These are phyloP conservation scores for Trichechus manatus DNA, from an alignment of 2,113 vertebrate species.

Conservation along the genomic window DNA sequence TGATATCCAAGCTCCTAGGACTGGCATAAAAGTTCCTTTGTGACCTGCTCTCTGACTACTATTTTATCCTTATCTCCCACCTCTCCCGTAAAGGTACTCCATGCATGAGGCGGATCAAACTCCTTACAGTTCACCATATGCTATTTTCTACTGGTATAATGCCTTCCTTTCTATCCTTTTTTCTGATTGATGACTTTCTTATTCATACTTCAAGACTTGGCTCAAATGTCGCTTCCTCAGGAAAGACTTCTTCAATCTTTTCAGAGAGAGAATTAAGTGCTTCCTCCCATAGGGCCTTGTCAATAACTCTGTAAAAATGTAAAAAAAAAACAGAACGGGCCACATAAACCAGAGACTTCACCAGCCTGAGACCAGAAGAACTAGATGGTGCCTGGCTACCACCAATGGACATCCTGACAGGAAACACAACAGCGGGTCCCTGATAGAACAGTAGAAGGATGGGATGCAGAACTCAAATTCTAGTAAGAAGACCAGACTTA, in stretches of 20 bases:
- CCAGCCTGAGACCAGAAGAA: too few relatives aligned
- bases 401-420: too few relatives aligned
- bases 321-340: too few relatives aligned
- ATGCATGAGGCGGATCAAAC: neutral
- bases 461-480: too few relatives aligned
- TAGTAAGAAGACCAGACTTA: too few relatives aligned
- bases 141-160: neutral
- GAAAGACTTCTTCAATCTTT: neutral
- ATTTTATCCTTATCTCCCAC: neutral
- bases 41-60: neutral
- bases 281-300: neutral
- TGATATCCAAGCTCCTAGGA: neutral
- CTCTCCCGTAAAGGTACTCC: neutral
- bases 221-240: neutral
- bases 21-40: neutral
- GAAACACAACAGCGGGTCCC: too few relatives aligned
- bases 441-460: too few relatives aligned
- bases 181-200: neutral
- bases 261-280: neutral
- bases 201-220: conserved; percentile 33
- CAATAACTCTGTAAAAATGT: neutral
- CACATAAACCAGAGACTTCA: too few relatives aligned
- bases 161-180: neutral
- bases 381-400: too few relatives aligned
- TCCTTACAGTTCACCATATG: neutral